These are phyloP conservation scores for Macropis europaea DNA, from an alignment of 2,888 invertebrate species.

Conservation along the genomic window DNA sequence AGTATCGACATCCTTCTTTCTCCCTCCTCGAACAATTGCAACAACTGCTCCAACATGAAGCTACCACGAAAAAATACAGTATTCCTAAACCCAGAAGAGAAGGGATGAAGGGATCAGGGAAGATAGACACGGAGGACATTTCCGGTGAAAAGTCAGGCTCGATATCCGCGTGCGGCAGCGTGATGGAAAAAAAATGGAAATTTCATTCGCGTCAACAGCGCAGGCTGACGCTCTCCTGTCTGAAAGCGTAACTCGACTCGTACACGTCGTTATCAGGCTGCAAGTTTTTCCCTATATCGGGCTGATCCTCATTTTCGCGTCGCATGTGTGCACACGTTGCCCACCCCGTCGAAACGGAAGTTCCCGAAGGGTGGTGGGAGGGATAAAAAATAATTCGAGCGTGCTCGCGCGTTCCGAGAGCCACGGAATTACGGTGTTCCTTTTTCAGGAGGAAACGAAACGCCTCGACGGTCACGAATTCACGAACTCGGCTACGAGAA, in stretches of 20 bases:
- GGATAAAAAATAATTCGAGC: conserved; percentile 30
- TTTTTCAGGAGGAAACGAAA: not conserved
- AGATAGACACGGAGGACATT: conserved; percentile 11
- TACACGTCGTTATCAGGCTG: conserved; percentile 33
- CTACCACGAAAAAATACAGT: no score
- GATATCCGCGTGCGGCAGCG: conserved; percentile 46
- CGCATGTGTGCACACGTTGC: conserved; percentile 35
- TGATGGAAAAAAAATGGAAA: conserved; percentile 69
- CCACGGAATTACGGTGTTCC: not conserved
- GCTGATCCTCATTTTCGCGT: conserved; percentile 17
- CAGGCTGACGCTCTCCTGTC: conserved; percentile 7
- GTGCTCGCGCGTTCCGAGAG: not conserved
- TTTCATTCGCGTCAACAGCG: conserved; percentile 61
- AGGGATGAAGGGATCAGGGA: not conserved
- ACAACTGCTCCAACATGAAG: no score
- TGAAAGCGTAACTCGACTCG: conserved; percentile 37
- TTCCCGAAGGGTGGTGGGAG: no score
- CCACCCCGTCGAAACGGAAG: not conserved
- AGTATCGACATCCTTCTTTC: no score
- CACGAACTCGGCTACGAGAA: no score
- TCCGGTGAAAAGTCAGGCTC: conserved; percentile 36
- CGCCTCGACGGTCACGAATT: no score
- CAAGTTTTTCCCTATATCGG: conserved; percentile 22
- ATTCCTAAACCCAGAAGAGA: no score
- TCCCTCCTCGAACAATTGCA: no score